Evolutionary conservation across 2,888 invertebrate species (phyloP).

Genomic region (Oligia fasciuncula): DNA sequence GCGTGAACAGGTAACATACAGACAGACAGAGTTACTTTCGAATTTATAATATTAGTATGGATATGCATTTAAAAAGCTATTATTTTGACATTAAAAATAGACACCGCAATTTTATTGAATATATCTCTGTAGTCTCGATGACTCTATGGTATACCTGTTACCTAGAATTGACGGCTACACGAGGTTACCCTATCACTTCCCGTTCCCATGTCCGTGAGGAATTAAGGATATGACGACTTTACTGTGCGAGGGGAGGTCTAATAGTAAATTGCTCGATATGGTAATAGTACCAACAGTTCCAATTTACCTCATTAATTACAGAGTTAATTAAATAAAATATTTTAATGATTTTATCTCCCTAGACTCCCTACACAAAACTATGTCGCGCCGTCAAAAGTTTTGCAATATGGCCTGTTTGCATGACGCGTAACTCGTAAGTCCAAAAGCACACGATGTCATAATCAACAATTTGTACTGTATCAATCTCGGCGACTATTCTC

Average conservation of each 20-base stretch:
- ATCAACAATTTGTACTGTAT: conserved; percentile 57
- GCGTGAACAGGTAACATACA: too few species aligned
- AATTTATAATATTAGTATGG: too few species aligned
- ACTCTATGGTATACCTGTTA: not conserved
- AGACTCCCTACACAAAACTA: not conserved
- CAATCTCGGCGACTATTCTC: conserved; percentile 54
- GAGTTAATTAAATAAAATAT: conserved; percentile 12
- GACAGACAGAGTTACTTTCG: too few species aligned
- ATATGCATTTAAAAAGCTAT: too few species aligned
- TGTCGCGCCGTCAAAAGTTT: conserved; percentile 1
- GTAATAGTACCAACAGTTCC: conserved; percentile 4
- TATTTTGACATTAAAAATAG: not conserved
- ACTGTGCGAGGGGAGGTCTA: conserved; percentile 8
- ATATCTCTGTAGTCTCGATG: too few species aligned
- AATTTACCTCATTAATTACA: conserved; percentile 19
- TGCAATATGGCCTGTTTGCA: conserved; percentile 1
- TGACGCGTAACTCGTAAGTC: not conserved
- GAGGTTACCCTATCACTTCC: conserved; percentile 9
- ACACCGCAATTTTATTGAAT: not conserved
- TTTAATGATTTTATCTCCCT: not conserved
- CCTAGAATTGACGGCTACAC: not conserved
- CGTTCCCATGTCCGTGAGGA: not conserved
- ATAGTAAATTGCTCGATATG: conserved; percentile 1
- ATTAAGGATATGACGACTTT: conserved; percentile 28
- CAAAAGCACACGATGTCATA: conserved; percentile 29